Evolutionary conservation across 92 coral and sea anemone species (phyloP).

Genomic region (Porites cylindrica): DNA sequence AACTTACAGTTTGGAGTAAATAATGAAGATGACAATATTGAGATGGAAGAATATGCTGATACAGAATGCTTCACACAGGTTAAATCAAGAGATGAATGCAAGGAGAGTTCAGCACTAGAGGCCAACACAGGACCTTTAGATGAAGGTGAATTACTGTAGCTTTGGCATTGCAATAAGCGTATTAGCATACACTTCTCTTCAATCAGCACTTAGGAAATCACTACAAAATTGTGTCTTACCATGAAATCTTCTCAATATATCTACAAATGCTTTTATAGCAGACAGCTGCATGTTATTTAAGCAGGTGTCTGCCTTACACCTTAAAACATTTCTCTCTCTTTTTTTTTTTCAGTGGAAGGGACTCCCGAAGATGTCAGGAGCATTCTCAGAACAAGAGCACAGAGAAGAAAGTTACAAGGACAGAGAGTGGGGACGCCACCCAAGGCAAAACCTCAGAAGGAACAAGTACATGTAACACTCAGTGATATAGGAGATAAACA

Average conservation of each 20-base stretch:
- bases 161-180: not conserved
- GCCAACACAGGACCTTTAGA: not conserved
- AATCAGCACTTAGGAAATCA: no score
- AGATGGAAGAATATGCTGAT: not conserved
- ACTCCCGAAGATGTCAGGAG: not conserved
- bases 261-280: no score
- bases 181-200: not conserved
- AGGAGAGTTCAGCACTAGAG: not conserved
- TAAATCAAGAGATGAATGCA: not conserved
- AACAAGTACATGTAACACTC: not conserved
- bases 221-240: no score
- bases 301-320: not conserved
- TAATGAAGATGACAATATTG: not conserved
- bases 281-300: not conserved
- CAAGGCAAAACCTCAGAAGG: not conserved
- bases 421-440: not conserved
- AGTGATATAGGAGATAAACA: not conserved
- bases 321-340: not conserved
- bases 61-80: constrained; percentile 12
- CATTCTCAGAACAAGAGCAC: constrained; percentile 21
- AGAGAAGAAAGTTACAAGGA: constrained; percentile 11
- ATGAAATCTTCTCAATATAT: no score
- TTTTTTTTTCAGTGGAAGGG: not conserved
- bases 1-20: constrained; percentile 4
- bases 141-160: not conserved